These are phyloP conservation scores for Oligia latruncula DNA, from an alignment of 2,888 invertebrate species.

Conservation along the genomic window DNA sequence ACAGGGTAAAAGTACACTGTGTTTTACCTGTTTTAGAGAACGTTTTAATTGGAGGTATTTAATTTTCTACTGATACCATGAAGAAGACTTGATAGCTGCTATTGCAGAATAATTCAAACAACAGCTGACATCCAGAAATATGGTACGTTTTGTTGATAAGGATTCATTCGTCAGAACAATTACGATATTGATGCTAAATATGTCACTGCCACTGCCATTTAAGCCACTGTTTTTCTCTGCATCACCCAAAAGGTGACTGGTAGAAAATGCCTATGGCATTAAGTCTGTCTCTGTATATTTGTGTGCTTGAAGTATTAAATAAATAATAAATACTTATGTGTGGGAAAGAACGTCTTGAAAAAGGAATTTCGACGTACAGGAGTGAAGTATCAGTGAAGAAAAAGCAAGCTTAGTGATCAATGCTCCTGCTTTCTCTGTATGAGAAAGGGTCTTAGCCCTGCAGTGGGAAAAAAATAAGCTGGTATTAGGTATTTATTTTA, in stretches of 20 bases:
- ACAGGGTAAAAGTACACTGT: background rate
- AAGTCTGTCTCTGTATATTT: too few species aligned
- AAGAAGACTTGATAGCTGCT: background rate
- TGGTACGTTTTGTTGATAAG: background rate
- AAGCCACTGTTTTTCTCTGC: too few species aligned
- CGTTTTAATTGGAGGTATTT: background rate
- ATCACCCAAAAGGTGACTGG: too few species aligned
- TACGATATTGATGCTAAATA: background rate
- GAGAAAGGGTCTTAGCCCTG: too few species aligned
- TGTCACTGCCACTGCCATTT: too few species aligned
- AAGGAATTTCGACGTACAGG: background rate
- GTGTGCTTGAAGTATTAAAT: too few species aligned
- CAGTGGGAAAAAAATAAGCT: background rate
- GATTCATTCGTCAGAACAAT: background rate
- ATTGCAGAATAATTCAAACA: background rate
- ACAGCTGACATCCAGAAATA: background rate
- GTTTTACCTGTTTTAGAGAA: background rate
- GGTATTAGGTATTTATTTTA: background rate
- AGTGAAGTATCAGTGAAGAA: background rate
- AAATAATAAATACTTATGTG: too few species aligned
- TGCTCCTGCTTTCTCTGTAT: too few species aligned
- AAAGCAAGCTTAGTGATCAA: background rate
- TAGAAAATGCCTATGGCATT: too few species aligned
- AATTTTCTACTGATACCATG: background rate
- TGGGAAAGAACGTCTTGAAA: background rate